phyloP scores from a whole-genome alignment of 2,113 vertebrate genomes.

The Gavia stellata region DNA sequence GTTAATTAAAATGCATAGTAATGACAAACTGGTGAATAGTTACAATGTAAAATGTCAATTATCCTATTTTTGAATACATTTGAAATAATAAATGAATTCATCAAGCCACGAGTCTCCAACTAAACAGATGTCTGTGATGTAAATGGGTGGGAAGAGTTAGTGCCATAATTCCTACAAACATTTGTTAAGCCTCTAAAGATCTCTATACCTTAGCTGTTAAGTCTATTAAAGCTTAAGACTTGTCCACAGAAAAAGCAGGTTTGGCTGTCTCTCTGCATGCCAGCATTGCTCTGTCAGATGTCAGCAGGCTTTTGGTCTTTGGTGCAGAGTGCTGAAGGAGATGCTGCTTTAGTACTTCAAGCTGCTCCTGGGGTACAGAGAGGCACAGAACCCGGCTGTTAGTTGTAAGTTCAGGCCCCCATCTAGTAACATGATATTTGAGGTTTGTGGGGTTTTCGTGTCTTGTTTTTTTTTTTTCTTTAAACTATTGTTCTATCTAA shows the following conservation, averaged over 20 bases:
- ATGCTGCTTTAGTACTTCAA: not conserved
- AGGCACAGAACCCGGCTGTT: not conserved
- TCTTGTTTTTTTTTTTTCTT: not conserved
- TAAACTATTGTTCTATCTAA: not conserved
- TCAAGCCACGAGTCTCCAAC: not conserved
- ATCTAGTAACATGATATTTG: rapidly evolving
- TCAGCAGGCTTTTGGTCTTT: not conserved
- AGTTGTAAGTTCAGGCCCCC: not conserved
- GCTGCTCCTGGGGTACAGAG: not conserved
- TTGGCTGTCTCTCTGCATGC: not conserved
- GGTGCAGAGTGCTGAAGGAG: not conserved
- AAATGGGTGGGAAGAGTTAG: not conserved
- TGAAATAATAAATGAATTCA: not conserved
- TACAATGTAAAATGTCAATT: conserved; percentile 30
- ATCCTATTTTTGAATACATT: conserved; percentile 20
- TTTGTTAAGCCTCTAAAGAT: not conserved
- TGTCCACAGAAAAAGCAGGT: not conserved
- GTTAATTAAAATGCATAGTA: conserved; percentile 15
- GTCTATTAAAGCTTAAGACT: not conserved
- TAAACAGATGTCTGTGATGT: not conserved
- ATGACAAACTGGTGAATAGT: conserved; percentile 11
- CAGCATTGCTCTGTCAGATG: not conserved
- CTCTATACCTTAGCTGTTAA: not conserved
- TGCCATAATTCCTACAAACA: not conserved
- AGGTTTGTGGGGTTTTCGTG: not conserved